Percentiles rank a stretch among this genome's conserved stretches.
Conservation (phyloP, 30 jellyfish, hydroid and myxozoan species). For the Turritopsis dohrnii region DNA sequence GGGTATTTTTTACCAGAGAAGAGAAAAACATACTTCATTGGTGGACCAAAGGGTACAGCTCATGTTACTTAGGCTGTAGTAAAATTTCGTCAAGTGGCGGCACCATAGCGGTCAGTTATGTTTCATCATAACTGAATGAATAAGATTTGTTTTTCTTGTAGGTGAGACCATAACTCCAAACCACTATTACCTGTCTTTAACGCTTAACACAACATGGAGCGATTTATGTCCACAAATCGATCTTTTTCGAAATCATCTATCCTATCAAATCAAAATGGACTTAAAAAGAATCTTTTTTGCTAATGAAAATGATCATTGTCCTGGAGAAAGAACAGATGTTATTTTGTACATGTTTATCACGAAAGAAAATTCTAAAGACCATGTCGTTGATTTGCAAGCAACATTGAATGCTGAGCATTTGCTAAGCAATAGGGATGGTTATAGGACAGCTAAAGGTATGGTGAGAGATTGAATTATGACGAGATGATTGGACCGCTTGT, state of each 20-base stretch:
- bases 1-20: too few species aligned
- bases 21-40: too few species aligned
- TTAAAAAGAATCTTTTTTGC: conserved; percentile 8
- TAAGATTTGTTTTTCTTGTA: neutral
- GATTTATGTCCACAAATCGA: conserved; percentile 8
- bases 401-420: neutral
- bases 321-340: neutral
- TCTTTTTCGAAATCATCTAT: neutral
- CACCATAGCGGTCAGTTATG: too few species aligned
- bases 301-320: neutral
- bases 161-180: neutral
- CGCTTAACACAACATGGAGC: conserved; percentile 1
- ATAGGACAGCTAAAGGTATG: neutral
- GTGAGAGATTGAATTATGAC: neutral
- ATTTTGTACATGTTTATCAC: neutral
- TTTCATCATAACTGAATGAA: too few species aligned
- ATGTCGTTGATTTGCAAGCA: neutral
- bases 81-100: too few species aligned
- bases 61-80: too few species aligned
- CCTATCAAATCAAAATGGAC: neutral
- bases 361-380: neutral
- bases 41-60: too few species aligned
- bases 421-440: neutral
- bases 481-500: neutral
- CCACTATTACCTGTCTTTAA: neutral